These are phyloP conservation scores for Abrostola triplasia DNA, from an alignment of 2,888 invertebrate species.

Conservation along the genomic window DNA sequence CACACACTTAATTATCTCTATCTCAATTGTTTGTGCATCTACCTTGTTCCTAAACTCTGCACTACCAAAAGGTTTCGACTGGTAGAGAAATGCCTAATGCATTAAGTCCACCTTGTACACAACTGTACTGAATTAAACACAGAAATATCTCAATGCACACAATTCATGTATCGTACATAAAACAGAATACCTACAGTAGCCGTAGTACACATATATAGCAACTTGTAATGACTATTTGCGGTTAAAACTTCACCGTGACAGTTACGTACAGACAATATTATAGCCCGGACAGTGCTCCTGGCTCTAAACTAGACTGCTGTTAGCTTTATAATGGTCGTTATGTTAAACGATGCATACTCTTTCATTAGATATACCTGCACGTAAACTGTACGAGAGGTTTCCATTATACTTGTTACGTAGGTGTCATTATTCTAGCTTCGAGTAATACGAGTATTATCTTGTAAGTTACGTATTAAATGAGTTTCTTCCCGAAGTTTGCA, in stretches of 20 bases:
- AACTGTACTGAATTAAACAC: too few species aligned
- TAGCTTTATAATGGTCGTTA: conserved; percentile 27
- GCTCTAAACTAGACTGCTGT: conserved; percentile 11
- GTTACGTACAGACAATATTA: conserved; percentile 27
- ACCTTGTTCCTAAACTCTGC: too few species aligned
- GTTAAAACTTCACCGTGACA: conserved; percentile 30
- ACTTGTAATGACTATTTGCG: conserved; percentile 36
- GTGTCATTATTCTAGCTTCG: too few species aligned
- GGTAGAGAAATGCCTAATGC: too few species aligned
- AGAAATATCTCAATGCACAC: not conserved
- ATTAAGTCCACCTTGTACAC: too few species aligned
- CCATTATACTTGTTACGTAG: not conserved
- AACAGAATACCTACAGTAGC: not conserved
- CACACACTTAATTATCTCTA: too few species aligned
- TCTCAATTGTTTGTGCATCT: too few species aligned
- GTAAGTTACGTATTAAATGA: not conserved
- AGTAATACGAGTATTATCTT: not conserved
- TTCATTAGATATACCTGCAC: conserved; percentile 33
- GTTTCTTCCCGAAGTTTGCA: conserved; percentile 4
- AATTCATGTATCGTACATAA: not conserved
- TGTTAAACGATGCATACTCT: conserved; percentile 43
- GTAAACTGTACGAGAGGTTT: conserved; percentile 27
- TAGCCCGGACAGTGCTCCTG: conserved; percentile 20
- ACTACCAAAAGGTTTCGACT: too few species aligned
- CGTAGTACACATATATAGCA: conserved; percentile 1